These are phyloP conservation scores for Psophia crepitans DNA, from an alignment of 2,113 vertebrate species.

Conservation along the genomic window DNA sequence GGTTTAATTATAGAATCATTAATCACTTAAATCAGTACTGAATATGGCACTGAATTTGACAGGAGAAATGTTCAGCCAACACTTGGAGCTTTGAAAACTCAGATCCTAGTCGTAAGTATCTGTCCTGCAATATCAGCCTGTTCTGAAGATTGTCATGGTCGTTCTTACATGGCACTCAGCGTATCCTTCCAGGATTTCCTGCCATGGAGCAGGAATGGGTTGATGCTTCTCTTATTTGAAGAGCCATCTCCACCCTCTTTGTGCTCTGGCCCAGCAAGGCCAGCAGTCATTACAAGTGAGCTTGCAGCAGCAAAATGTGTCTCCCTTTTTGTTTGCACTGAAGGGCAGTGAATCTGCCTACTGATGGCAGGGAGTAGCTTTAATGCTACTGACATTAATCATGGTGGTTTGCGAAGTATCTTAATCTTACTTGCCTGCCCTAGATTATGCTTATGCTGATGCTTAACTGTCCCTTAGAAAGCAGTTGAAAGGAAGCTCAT, in stretches of 20 bases:
- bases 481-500: neutral
- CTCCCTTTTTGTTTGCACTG: neutral
- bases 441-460: neutral
- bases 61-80: neutral
- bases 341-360: neutral
- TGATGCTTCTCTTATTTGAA: neutral
- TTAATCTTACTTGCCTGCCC: neutral
- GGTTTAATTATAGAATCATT: neutral
- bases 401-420: neutral
- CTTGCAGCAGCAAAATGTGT: neutral
- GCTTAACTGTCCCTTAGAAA: neutral
- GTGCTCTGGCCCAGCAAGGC: neutral
- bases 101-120: neutral
- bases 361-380: neutral
- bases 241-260: neutral
- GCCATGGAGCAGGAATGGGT: neutral
- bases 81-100: neutral
- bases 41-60: neutral
- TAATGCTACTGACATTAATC: neutral
- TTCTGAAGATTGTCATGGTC: neutral
- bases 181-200: neutral
- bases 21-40: neutral
- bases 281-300: neutral
- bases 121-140: neutral
- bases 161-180: neutral